Base-by-base conservation (phyloP, 2,113 vertebrate genomes). In the Lagopus leucura region DNA sequence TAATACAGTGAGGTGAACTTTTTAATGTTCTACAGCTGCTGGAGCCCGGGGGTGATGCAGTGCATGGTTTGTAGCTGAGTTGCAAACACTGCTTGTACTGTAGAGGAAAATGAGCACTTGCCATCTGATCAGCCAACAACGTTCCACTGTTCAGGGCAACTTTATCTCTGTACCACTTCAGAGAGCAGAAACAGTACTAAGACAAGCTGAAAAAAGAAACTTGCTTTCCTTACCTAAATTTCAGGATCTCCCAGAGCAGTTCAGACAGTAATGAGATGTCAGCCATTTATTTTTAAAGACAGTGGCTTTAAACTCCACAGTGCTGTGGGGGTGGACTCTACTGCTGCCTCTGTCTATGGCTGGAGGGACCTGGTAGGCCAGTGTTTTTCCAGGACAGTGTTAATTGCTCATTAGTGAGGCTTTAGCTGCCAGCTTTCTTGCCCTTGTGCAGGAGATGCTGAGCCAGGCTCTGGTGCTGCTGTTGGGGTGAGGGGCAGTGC, bases 401-500 rank as follows among this genome's bases (percentile, higher is more conserved):
- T 21, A 38, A 28, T 24, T 10, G 36, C 27, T 63, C n/a, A 0
- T 74, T 4, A 20, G 45, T 0, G 12, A 47, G 15, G 1, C 28
- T 0, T 2, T 13, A 47, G 6, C 43, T 2, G 19, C 55, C 50
- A 20, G 0, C 32, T 18, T 48, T 81, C 58, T 63, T 1, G 3
- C 17, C 54, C 36, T 21, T 9, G 27, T 3, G 36, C 3, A 1
- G n/a, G 55, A 55, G n/a, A 7, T 0, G 1, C 27, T 0, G 4
- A 30, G 65, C 43, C 24, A 10, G 58, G 50, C 50, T 50, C 75
- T 21, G 48, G 54, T 65, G 60, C 5, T 1, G 28, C 47, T 6
- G 18, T 17, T 38, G 8, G 3, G 7, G 15, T 2, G 0, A 2
- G 54, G 32, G 19, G 76, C 48, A 3, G 4, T 10, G 7, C 1